Percentiles rank a stretch among this genome's conserved stretches.
Conservation (phyloP, 2,797 vertebrate genomes). For the Siniperca obscura region DNA sequence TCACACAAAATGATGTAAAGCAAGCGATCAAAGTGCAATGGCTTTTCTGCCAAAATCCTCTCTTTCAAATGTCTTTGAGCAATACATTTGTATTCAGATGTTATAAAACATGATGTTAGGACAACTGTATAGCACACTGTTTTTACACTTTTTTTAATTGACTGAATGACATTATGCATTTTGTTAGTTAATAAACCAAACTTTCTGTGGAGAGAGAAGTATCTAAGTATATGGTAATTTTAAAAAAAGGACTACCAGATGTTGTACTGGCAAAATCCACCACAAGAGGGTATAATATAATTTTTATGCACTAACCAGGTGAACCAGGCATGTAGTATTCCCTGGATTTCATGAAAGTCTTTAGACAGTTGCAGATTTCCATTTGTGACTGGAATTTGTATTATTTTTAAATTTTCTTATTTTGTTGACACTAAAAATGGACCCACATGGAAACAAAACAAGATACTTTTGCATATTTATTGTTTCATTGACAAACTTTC, state of each 20-base stretch:
- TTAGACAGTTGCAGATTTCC: not conserved
- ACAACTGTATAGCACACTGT: slow-evolving; percentile 6
- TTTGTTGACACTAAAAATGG: not conserved
- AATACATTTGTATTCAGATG: slow-evolving; percentile 13
- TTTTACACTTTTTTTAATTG: not conserved
- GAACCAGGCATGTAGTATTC: not conserved
- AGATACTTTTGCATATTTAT: not conserved
- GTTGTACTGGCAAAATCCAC: slow-evolving; percentile 32
- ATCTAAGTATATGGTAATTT: not conserved
- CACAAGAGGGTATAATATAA: slow-evolving; percentile 40
- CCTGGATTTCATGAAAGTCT: not conserved
- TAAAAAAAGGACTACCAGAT: not conserved
- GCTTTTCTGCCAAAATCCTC: slow-evolving; percentile 18
- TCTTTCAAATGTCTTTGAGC: slow-evolving; percentile 7
- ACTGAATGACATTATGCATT: slow-evolving; percentile 5
- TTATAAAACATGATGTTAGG: slow-evolving; percentile 29
- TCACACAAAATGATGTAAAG: slow-evolving; percentile 9
- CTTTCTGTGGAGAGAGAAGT: not conserved
- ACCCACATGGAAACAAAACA: slow-evolving; percentile 1
- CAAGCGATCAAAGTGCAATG: slow-evolving; percentile 35
- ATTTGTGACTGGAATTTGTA: not conserved
- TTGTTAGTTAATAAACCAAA: slow-evolving; percentile 5
- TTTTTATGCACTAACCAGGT: not conserved
- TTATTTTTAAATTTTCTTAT: not conserved
- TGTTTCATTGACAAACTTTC: not conserved